A percentile compares a stretch with the other conserved stretches of the same genome.
Conservation (phyloP, 1,140 invertebrate species). For the Drosophila bifasciata region DNA sequence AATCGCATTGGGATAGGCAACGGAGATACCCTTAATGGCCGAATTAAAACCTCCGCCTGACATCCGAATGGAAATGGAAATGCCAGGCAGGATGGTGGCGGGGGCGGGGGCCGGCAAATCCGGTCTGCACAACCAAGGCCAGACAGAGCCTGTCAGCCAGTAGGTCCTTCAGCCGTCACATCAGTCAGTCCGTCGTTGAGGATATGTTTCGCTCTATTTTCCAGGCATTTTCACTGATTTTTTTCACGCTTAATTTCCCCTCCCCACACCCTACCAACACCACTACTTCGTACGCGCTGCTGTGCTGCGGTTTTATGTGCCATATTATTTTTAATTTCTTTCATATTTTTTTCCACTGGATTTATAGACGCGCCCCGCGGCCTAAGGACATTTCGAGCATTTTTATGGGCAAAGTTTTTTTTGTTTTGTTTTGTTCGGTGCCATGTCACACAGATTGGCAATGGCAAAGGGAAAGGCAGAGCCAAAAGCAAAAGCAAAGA, state of each 20-base stretch:
- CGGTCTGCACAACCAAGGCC: conserved; percentile 39
- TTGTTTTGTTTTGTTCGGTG: neutral
- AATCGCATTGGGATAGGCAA: conserved; percentile 31
- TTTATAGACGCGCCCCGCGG: conserved; percentile 14
- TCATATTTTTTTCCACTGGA: conserved; percentile 34
- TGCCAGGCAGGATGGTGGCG: conserved; percentile 2
- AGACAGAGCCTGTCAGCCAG: conserved; percentile 29
- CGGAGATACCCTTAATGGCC: conserved; percentile 47
- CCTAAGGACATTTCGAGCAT: conserved; percentile 15
- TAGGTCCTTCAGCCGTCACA: conserved; percentile 17
- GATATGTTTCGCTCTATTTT: conserved; percentile 47
- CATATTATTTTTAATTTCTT: conserved; percentile 64
- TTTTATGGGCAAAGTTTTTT: conserved; percentile 55
- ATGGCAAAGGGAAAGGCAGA: neutral
- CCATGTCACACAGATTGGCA: conserved; percentile 8
- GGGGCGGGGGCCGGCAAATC: conserved; percentile 16
- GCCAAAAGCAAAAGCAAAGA: neutral
- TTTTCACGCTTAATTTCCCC: conserved; percentile 72
- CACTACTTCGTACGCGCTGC: conserved; percentile 3
- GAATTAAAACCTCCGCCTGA: conserved; percentile 57
- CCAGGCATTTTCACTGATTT: conserved; percentile 74
- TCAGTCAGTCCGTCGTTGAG: neutral
- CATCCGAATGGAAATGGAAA: conserved; percentile 11
- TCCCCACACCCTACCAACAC: no score
- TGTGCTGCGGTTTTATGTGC: conserved; percentile 48